Conservation (phyloP, 2,113 vertebrate species). For the Saiga tatarica region DNA sequence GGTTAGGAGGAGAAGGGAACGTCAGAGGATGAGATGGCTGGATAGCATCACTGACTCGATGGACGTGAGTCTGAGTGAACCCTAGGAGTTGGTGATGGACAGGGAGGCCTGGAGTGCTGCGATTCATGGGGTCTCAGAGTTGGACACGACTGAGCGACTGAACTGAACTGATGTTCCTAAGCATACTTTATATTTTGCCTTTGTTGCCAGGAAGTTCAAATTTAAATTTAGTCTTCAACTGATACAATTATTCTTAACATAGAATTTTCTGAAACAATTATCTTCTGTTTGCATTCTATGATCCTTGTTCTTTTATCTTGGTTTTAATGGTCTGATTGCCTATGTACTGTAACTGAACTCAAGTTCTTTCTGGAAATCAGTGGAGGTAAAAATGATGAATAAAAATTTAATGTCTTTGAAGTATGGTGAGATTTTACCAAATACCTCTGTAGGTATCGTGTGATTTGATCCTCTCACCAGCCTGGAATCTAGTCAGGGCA, state of each 20-base stretch:
- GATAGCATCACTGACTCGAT: too few species aligned
- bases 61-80: too few species aligned
- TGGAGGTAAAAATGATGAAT: slow-evolving; percentile 4
- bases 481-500: background rate
- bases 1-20: too few species aligned
- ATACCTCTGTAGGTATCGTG: background rate
- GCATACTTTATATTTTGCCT: slow-evolving; percentile 4
- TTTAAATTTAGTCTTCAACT: background rate
- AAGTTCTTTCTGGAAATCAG: slow-evolving; percentile 23
- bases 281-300: slow-evolving; percentile 5
- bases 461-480: slow-evolving; percentile 12
- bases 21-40: too few species aligned
- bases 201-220: background rate
- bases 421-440: background rate
- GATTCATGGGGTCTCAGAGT: too few species aligned
- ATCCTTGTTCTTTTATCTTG: slow-evolving; percentile 1
- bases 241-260: background rate
- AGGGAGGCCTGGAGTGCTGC: too few species aligned
- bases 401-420: background rate
- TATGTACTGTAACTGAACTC: background rate
- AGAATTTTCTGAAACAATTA: slow-evolving; percentile 17
- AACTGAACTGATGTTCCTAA: background rate
- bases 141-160: too few species aligned
- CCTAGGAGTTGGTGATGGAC: too few species aligned
- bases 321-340: background rate